Conservation (phyloP, 2,888 invertebrate genomes). For the Nephrocerus scutellatus region DNA sequence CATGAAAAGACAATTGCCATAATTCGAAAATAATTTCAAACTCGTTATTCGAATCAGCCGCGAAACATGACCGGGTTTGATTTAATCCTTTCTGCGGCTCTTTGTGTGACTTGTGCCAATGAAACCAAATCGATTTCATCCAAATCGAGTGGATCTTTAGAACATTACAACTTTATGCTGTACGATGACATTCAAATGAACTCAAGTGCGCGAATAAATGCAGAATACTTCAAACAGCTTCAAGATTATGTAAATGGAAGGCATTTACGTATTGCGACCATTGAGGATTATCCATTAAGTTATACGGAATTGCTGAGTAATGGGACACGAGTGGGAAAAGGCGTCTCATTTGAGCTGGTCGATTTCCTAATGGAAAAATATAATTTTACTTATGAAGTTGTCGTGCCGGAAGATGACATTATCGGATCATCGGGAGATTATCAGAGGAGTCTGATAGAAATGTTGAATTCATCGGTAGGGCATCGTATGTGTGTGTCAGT, state of each 20-base stretch:
- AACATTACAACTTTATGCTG: too few species aligned
- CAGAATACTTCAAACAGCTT: conserved; percentile 25
- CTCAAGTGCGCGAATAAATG: conserved; percentile 29
- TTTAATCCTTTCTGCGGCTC: conserved; percentile 35
- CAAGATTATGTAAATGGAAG: conserved; percentile 37
- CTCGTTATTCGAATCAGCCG: too few species aligned
- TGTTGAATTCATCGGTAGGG: conserved; percentile 56
- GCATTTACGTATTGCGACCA: conserved; percentile 39
- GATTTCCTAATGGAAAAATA: conserved; percentile 61
- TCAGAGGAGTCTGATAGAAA: conserved; percentile 57
- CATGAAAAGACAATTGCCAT: too few species aligned
- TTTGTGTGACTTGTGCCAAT: conserved; percentile 36
- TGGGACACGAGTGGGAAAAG: conserved; percentile 55
- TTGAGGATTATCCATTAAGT: conserved; percentile 59
- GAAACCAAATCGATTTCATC: conserved; percentile 21
- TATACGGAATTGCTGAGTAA: conserved; percentile 49
- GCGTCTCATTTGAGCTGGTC: conserved; percentile 67
- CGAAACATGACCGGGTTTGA: conserved; percentile 38
- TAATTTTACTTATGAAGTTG: conserved; percentile 67
- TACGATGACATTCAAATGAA: too few species aligned
- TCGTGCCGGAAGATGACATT: conserved; percentile 56
- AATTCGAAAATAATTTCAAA: too few species aligned
- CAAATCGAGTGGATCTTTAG: too few species aligned
- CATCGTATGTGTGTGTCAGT: too few species aligned
- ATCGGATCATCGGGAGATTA: conserved; percentile 51